Evolutionary conservation across 2,888 invertebrate species (phyloP), one percentile per base, ranked within the genome.

Genomic region (Chloromyia formosa): DNA sequence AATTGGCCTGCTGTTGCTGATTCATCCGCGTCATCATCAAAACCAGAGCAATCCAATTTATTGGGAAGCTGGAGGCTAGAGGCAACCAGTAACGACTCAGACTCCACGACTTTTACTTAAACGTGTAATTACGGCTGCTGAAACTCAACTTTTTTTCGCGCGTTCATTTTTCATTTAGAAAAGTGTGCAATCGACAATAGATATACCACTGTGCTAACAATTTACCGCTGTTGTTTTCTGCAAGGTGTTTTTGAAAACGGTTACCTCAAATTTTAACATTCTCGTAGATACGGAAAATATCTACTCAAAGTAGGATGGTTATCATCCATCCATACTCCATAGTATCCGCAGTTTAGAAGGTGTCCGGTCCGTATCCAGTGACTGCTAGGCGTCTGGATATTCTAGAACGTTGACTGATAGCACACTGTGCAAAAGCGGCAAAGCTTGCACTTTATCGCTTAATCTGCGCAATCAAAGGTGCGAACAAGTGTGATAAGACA

Each of bases 401-500:
- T 56, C 18, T 64, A 18, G 62, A 64, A 42, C 62, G 18, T 7
- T 42, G 62, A 64, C 62, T 64, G 62, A 64, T 64, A 64, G 16
- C 18, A 35, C 7, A 35, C 27, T 35, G 18, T 5, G 42, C 62
- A 42, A 64, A 42, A 64, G 12, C 42, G 45, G 16, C 20, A 23
- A n/a, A 66, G 66, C 42, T 62, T 49, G 5, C 9, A 20, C 4
- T 66, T 71, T 35, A 71, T 71, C 71, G 58, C 40, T 71, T 71
- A 58, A 58, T 71, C 71, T 27, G 71, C 58, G 58, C 20, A 56
- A 71, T 71, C 71, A 71, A 56, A 35, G 40, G 35, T 56, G 20
- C 20, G 71, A 40, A 71, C 20, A 69, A 56, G 69, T n/a, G n/a
- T 71, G 71, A 71, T 71, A 71, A 71, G 58, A 18, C 22, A 16